Evolutionary conservation across 1,140 invertebrate genomes (phyloP).

Genomic region (Babylonia areolata): DNA sequence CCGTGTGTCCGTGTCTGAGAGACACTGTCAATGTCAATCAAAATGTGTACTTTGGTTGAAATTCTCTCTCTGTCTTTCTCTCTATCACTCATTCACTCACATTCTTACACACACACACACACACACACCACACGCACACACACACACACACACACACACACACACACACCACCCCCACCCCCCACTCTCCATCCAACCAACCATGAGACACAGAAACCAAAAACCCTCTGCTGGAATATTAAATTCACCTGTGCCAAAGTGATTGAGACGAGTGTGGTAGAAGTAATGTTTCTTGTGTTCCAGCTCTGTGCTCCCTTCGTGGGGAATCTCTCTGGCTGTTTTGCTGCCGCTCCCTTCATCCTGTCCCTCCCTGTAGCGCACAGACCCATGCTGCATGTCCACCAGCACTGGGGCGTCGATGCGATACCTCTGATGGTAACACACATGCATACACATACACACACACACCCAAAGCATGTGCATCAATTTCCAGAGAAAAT

Average conservation of each 20-base stretch:
- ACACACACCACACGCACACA: neutral
- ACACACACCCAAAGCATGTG: neutral
- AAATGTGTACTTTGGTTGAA: too few relatives aligned
- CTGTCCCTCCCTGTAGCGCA: slow-evolving; percentile 63
- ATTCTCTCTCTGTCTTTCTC: too few relatives aligned
- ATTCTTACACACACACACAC: neutral
- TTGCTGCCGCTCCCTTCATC: slow-evolving; percentile 44
- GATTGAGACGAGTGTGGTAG: slow-evolving; percentile 65
- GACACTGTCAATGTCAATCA: too few relatives aligned
- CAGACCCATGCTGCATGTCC: slow-evolving; percentile 68
- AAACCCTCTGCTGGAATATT: too few relatives aligned
- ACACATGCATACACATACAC: slow-evolving; percentile 7
- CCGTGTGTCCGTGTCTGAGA: too few relatives aligned
- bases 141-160: neutral
- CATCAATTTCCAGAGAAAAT: too few relatives aligned
- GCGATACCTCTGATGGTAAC: slow-evolving; percentile 45
- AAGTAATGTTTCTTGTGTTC: slow-evolving; percentile 69
- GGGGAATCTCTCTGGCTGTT: slow-evolving; percentile 61
- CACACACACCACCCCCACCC: neutral
- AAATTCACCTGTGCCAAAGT: slow-evolving; percentile 65
- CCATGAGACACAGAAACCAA: too few relatives aligned
- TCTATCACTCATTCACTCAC: neutral
- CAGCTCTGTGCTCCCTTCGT: slow-evolving; percentile 56
- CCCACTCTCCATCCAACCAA: too few relatives aligned
- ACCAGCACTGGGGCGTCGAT: slow-evolving; percentile 67